Conservation (phyloP, 2,888 invertebrate species). For the Cetonia aurata region DNA sequence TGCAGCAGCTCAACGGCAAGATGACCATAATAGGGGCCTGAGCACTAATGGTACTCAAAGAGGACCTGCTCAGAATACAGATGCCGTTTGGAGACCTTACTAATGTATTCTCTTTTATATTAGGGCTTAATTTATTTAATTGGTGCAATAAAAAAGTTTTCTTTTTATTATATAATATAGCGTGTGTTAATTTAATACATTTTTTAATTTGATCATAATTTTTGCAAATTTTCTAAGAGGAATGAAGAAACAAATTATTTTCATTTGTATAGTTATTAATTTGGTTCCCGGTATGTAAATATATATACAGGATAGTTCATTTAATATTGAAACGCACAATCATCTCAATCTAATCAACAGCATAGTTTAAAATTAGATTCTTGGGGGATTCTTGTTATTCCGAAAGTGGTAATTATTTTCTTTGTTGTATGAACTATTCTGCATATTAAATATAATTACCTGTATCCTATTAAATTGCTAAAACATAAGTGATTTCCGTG, state of each 20-base stretch:
- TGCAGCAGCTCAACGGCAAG: constrained; percentile 73
- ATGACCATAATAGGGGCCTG: constrained; percentile 68
- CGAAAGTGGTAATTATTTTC: background rate
- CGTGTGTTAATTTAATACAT: constrained; percentile 7
- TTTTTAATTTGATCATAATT: too few species aligned
- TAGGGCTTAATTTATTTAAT: constrained; percentile 6
- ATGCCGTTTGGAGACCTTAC: constrained; percentile 85
- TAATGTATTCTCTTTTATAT: constrained; percentile 57
- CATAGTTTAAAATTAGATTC: background rate
- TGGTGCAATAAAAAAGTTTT: constrained; percentile 21
- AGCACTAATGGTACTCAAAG: constrained; percentile 67
- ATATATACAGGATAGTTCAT: too few species aligned
- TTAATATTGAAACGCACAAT: background rate
- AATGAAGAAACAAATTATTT: too few species aligned
- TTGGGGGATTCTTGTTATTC: background rate
- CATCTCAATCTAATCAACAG: background rate
- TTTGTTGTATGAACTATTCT: background rate
- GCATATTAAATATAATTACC: background rate
- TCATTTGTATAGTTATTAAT: background rate
- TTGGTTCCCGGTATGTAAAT: too few species aligned
- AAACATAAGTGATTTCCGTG: constrained; percentile 46
- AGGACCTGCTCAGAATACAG: constrained; percentile 74
- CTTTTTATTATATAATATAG: constrained; percentile 5
- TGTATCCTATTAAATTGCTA: constrained; percentile 10
- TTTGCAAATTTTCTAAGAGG: too few species aligned